Evolutionary conservation across 2,888 invertebrate species (phyloP).

Genomic region (Ophion ellenae): DNA sequence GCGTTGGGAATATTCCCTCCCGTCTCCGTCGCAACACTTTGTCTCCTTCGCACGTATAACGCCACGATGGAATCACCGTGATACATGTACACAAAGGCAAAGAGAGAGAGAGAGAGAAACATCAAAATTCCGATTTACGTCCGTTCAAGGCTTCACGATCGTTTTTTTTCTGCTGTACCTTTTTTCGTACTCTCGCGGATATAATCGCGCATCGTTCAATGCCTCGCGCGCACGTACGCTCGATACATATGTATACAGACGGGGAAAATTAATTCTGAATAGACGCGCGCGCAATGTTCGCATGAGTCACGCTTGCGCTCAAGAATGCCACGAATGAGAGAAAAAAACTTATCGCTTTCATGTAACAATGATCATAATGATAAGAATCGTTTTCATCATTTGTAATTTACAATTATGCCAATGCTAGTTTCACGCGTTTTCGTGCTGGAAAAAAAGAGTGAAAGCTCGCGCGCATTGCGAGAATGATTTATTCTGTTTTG

Average conservation of each 20-base stretch:
- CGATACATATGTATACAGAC: neutral
- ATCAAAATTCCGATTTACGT: slow-evolving; percentile 43
- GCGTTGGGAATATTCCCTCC: slow-evolving; percentile 21
- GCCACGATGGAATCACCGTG: slow-evolving; percentile 62
- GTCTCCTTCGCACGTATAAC: slow-evolving; percentile 61
- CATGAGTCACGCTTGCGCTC: slow-evolving; percentile 41
- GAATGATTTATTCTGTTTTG: neutral
- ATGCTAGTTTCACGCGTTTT: neutral
- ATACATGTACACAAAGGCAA: neutral
- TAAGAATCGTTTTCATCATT: slow-evolving; percentile 11
- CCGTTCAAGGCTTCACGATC: slow-evolving; percentile 35
- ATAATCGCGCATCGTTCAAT: slow-evolving; percentile 11
- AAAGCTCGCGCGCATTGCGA: neutral
- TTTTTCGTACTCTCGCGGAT: slow-evolving; percentile 22
- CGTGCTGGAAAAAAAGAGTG: neutral
- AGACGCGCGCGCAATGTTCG: neutral
- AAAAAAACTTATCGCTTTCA: slow-evolving; percentile 1
- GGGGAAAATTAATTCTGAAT: slow-evolving; percentile 39
- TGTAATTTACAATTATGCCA: neutral
- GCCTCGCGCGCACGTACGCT: slow-evolving; percentile 14
- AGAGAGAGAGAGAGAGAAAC: neutral
- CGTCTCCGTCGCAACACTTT: slow-evolving; percentile 35
- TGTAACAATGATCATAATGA: neutral
- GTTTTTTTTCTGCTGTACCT: slow-evolving; percentile 7
- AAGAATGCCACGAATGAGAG: slow-evolving; percentile 25